Base-by-base conservation (phyloP, 2,113 vertebrate species). In the Choloepus hoffmanni region DNA sequence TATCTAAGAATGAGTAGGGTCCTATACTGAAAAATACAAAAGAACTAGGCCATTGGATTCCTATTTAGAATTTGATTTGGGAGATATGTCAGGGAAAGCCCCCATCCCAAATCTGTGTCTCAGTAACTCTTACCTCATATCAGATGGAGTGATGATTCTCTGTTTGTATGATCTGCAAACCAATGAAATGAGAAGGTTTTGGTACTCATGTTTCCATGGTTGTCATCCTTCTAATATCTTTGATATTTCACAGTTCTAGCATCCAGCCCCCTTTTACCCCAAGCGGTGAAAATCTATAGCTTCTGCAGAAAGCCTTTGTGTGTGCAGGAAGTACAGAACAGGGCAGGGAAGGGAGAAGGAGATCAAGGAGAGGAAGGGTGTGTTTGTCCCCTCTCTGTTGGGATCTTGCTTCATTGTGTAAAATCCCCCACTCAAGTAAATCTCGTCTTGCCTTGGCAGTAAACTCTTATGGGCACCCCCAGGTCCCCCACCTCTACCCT, bases 391-490 rank as follows among this genome's bases (percentile, higher is more conserved):
- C 3, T 74, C 45, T 53, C 67, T 63, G 0, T 23, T 26, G n/a
- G 45, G 26, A 26, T 60, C 30, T 45, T 65, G 36, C 67, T 55
- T 43, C 48, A 15, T 36, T 73, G 77, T 53, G 5, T 55, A 12
- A 1, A 10, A 24, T 16, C 62, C 67, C 70, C 76, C 0, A 0
- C 78, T 97, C 95, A 98, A 14, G 7, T 67, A 50, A 87, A 68
- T 93, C 60, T 87, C 58, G 72, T 89, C 96, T 97, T 95, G 45
- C 50, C 97, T 98, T 96, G 83, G 85, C 96, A 99, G 99, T 99
- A 92, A 99, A 98, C 94, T 98, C 98, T 90, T 99, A 99, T 33
- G 99, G 98, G 76, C 98, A 99, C 94, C 98, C 98, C 28, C 98
- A 98, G 93, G 98, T 97, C 90, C 97, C 98, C 78, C 98, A 99